These are phyloP conservation scores for Lamproptera curius DNA, from an alignment of 2,888 invertebrate species.

Conservation along the genomic window DNA sequence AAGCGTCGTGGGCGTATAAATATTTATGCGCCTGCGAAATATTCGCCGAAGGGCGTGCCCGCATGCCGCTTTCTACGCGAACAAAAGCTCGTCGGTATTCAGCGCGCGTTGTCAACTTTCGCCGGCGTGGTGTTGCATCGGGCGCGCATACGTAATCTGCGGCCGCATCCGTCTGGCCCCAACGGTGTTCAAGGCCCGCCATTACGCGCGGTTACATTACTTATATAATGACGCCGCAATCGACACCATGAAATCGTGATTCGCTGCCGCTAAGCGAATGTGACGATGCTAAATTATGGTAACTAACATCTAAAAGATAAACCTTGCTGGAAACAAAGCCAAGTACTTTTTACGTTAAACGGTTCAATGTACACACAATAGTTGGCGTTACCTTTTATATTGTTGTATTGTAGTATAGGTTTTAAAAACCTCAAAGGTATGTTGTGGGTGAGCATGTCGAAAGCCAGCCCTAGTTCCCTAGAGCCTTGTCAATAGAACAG, in stretches of 20 bases:
- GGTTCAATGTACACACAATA: too few species aligned
- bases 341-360: too few species aligned
- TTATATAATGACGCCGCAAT: constrained; percentile 34
- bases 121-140: constrained; percentile 34
- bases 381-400: too few species aligned
- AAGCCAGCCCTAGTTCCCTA: too few species aligned
- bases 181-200: constrained; percentile 47
- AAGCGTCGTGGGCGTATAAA: constrained; percentile 68
- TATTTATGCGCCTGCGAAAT: constrained; percentile 73
- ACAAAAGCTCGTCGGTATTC: constrained; percentile 75
- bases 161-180: constrained; percentile 49
- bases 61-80: constrained; percentile 71
- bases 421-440: too few species aligned
- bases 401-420: too few species aligned
- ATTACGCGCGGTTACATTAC: constrained; percentile 29
- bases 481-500: too few species aligned
- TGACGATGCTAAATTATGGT: background rate
- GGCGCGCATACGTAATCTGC: constrained; percentile 55
- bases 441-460: too few species aligned
- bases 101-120: constrained; percentile 61
- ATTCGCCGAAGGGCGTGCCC: constrained; percentile 75
- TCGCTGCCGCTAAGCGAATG: constrained; percentile 2
- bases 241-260: constrained; percentile 34
- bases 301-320: too few species aligned
- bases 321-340: too few species aligned